These are phyloP conservation scores for Grapholita molesta DNA, from an alignment of 1,140 invertebrate genomes.

Conservation along the genomic window DNA sequence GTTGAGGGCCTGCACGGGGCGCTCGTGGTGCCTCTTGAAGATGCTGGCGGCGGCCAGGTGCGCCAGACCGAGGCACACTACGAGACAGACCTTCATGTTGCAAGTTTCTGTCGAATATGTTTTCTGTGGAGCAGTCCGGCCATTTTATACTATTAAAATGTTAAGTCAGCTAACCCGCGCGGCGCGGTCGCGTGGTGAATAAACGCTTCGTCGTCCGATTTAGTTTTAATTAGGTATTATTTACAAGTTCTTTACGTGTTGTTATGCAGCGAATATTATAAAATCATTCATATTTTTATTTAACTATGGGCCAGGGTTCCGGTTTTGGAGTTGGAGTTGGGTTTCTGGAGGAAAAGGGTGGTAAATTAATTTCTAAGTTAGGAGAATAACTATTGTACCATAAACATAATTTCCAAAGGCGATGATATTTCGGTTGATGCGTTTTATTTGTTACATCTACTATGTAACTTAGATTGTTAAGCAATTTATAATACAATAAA, in stretches of 20 bases:
- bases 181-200: background rate
- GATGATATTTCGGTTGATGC: too few species aligned
- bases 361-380: too few species aligned
- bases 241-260: background rate
- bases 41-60: slow-evolving; percentile 46
- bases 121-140: too few species aligned
- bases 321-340: too few species aligned
- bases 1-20: slow-evolving; percentile 29
- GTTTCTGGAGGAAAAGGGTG: too few species aligned
- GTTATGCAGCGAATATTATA: background rate
- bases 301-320: background rate
- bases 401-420: too few species aligned
- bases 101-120: slow-evolving; percentile 15
- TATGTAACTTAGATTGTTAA: too few species aligned
- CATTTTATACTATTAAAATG: slow-evolving; percentile 39
- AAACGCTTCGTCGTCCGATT: background rate
- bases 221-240: background rate
- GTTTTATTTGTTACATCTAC: too few species aligned
- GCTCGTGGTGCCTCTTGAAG: slow-evolving; percentile 39
- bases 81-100: slow-evolving; percentile 56
- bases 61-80: slow-evolving; percentile 51
- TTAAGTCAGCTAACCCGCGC: background rate
- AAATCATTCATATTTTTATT: background rate
- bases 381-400: too few species aligned
- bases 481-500: too few species aligned